These are phyloP conservation scores for Pteronura brasiliensis DNA, from an alignment of 2,113 vertebrate genomes.

Conservation along the genomic window DNA sequence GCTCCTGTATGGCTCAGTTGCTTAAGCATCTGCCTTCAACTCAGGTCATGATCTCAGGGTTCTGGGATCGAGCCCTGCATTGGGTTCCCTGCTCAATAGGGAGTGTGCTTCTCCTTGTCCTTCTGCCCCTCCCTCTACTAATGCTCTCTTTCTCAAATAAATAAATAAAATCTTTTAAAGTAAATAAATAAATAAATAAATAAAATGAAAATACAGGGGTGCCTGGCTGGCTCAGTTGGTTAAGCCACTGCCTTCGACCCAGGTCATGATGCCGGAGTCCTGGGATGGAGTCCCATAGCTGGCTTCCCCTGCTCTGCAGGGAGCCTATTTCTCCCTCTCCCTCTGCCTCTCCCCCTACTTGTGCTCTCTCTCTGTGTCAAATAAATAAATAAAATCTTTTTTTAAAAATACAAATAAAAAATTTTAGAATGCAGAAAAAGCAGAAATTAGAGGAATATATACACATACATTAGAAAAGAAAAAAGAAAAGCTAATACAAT, in stretches of 20 bases:
- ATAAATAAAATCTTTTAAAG: background rate
- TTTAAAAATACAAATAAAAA: background rate
- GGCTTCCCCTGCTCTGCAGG: background rate
- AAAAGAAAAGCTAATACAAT: background rate
- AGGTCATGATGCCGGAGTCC: no score
- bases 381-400: background rate
- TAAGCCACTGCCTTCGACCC: no score
- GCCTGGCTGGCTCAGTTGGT: no score
- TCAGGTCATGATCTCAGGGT: background rate
- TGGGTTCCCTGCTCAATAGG: background rate
- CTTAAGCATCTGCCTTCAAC: background rate
- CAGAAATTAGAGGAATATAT: background rate
- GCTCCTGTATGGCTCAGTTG: background rate
- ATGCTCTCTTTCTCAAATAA: background rate
- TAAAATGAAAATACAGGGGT: no score
- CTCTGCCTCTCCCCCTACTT: background rate
- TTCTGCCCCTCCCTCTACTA: background rate
- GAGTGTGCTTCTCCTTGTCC: background rate
- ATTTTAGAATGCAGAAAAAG: background rate
- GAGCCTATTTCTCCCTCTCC: background rate
- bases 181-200: no score
- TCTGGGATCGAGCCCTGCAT: background rate
- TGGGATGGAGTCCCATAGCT: no score
- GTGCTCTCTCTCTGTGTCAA: background rate
- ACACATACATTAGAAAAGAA: background rate